Evolutionary conservation across 2,888 invertebrate genomes (phyloP).

Genomic region (Heliconius ethilla): DNA sequence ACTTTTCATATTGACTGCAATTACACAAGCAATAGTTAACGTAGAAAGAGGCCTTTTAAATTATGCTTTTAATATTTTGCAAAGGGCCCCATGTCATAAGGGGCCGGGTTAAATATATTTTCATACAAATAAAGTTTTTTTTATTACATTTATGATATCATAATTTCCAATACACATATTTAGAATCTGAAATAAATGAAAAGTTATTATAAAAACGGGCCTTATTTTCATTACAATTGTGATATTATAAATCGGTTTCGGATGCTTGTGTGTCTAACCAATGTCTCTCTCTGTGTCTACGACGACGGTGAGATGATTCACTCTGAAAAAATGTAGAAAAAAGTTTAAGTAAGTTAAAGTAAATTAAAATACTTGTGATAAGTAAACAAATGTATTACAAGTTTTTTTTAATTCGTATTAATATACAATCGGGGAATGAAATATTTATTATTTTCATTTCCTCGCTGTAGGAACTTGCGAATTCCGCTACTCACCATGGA

Average conservation of each 20-base stretch:
- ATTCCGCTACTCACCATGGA: no score
- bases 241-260: constrained; percentile 56
- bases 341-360: no score
- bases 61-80: background rate
- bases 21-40: background rate
- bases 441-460: no score
- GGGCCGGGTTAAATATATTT: background rate
- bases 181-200: background rate
- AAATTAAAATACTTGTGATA: no score
- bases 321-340: constrained; percentile 41
- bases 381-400: no score
- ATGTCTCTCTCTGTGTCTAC: constrained; percentile 53
- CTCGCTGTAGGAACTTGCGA: no score
- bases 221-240: background rate
- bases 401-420: no score
- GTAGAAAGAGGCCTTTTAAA: background rate
- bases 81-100: background rate
- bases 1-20: no score
- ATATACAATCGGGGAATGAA: no score
- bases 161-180: background rate
- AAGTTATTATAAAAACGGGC: background rate
- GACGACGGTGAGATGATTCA: constrained; percentile 47
- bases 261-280: constrained; percentile 61
- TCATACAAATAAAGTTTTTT: background rate
- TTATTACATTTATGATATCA: background rate